Conservation (phyloP, 2,797 vertebrate genomes). For the Rhodeus uyekii region DNA sequence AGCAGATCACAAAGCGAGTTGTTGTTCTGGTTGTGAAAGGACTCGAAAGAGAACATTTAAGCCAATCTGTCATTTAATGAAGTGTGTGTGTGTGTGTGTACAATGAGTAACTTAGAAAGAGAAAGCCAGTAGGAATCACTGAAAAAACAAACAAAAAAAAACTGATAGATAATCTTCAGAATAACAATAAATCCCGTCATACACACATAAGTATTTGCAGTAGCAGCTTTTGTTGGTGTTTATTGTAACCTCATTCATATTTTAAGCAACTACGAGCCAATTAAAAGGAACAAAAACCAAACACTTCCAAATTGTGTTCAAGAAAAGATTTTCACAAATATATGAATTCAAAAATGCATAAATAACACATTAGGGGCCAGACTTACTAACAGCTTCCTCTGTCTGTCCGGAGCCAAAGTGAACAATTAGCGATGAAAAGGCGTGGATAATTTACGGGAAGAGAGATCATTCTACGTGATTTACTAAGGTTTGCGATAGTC, state of each 20-base stretch:
- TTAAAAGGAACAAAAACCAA: neutral
- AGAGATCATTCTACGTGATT: too few species aligned
- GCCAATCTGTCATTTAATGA: neutral
- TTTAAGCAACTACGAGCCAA: neutral
- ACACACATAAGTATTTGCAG: neutral
- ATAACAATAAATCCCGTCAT: neutral
- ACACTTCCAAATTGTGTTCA: neutral
- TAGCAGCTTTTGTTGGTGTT: neutral
- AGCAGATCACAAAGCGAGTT: constrained; percentile 15
- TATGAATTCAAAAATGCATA: too few species aligned
- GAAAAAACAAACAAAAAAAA: neutral
- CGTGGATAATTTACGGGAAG: too few species aligned
- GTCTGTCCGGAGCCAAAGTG: too few species aligned
- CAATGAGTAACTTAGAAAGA: neutral
- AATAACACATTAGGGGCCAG: too few species aligned
- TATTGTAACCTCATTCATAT: neutral
- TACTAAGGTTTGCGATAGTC: too few species aligned
- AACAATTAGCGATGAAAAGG: too few species aligned
- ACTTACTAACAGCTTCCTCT: too few species aligned
- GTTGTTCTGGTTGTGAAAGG: constrained; percentile 3
- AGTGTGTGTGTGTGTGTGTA: neutral
- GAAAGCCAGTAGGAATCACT: neutral
- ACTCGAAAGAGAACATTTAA: neutral
- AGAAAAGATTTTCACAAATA: neutral
- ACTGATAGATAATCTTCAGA: neutral